Percentiles rank a stretch among this genome's conserved stretches.
Evolutionary conservation across 2,797 vertebrate species (phyloP).

Genomic region (Spinus olivaceus): DNA sequence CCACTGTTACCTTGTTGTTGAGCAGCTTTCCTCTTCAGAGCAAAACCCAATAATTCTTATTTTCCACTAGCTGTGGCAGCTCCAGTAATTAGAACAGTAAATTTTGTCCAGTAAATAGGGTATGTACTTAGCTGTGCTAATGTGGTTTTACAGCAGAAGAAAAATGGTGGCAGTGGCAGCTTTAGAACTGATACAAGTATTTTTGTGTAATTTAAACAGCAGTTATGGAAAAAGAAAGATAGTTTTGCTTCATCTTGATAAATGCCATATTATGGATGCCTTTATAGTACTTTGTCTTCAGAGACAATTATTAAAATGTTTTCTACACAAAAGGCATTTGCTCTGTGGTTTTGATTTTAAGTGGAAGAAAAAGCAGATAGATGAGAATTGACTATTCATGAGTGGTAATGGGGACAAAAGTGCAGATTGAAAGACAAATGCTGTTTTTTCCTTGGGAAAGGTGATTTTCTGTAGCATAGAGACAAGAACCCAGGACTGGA

Average conservation of each 20-base stretch:
- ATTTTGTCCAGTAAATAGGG: constrained; percentile 39
- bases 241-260: constrained; percentile 7
- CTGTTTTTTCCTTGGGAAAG: not conserved
- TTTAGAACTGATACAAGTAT: not conserved
- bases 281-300: not conserved
- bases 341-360: not conserved
- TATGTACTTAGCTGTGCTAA: not conserved
- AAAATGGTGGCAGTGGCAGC: not conserved
- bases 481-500: constrained; percentile 11
- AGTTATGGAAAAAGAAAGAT: not conserved
- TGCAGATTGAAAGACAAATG: not conserved
- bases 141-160: constrained; percentile 28
- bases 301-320: not conserved
- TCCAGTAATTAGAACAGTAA: constrained; percentile 57
- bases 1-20: constrained; percentile 16
- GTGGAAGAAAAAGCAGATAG: not conserved
- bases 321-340: not conserved
- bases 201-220: constrained; percentile 1
- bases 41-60: constrained; percentile 13
- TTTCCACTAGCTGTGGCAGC: constrained; percentile 36
- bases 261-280: not conserved
- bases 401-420: not conserved
- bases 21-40: constrained; percentile 4
- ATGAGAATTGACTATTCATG: not conserved
- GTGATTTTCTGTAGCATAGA: not conserved